Evolutionary conservation across 1,140 invertebrate species (phyloP), one percentile per base, ranked within the genome.

Genomic region (Heterodera carotae): DNA sequence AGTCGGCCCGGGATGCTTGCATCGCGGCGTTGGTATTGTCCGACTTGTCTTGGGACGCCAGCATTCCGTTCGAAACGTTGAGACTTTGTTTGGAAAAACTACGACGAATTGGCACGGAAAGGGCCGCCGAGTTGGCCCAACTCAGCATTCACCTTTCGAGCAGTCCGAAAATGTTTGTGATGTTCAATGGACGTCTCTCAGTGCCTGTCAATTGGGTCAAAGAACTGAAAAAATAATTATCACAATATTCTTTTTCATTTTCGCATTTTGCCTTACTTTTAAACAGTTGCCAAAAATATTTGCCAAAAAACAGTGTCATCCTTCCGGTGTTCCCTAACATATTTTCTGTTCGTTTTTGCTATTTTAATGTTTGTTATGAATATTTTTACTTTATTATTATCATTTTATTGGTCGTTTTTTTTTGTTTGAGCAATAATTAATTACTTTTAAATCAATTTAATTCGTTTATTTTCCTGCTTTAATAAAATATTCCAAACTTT

Each of bases 101-200:
- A 7, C 33, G 66, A 29, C 75, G 67, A 34, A 43, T 76, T n/a
- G 66, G 76, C 43, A 48, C 69, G 39, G 25, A 33, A 39, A 34
- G 59, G 12, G 27, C 34, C 12, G 43, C 70, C 27, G 27, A 59
- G 6, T 72, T 81, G 29, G 31, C 59, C 48, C 75, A 66, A 2
- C 56, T 81, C 2, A 33, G 59, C 31, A 56, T 81, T 48, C 80
- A 81, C 60, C 56, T 81, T n/a, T 83, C 81, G 10, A 59, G 56
- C 25, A 83, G 74, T 43, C 74, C 80, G 18, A 73, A 71, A 34
- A 59, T 82, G 25, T 81, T 69, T 75, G 80, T 81, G 25, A 83
- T 81, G 62, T 66, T 33, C 27, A 67, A 79, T 36, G 80, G 80
- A 7, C 70, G 69, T 33, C 31, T 81, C 56, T 76, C 80, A 22